phyloP scores from a whole-genome alignment of 1,140 invertebrate species.

The Ceratosolen fusciceps region DNA sequence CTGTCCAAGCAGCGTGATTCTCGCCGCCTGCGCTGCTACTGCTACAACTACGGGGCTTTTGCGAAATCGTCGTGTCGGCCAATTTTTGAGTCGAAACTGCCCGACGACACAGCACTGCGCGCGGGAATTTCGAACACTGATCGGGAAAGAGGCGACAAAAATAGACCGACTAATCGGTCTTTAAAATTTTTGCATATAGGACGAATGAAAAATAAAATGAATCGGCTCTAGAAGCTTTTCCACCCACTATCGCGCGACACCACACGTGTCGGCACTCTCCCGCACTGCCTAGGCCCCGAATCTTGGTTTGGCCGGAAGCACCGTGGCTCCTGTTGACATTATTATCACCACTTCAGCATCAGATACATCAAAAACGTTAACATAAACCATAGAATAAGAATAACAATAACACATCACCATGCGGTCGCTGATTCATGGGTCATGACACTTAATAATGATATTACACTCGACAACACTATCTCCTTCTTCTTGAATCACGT shows the following conservation, averaged over 20 bases:
- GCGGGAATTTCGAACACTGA: constrained; percentile 38
- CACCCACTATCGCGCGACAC: no score
- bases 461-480: no score
- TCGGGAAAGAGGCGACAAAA: background rate
- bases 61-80: constrained; percentile 46
- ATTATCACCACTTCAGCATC: background rate
- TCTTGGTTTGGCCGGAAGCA: background rate
- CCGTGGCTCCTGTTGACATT: background rate
- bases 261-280: background rate
- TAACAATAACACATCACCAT: background rate
- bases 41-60: constrained; percentile 7
- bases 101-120: constrained; percentile 20
- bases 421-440: background rate
- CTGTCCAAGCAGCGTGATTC: background rate
- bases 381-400: background rate
- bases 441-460: background rate
- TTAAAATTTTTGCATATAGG: no score
- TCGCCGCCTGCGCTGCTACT: background rate
- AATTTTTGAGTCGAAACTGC: constrained; percentile 28
- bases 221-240: background rate
- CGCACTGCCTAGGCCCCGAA: background rate
- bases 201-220: no score
- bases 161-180: background rate
- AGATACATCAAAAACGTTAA: background rate
- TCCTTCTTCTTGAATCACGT: no score